phyloP scores from a whole-genome alignment of 2,888 invertebrate genomes.

The Hirtodrosophila duncani region DNA sequence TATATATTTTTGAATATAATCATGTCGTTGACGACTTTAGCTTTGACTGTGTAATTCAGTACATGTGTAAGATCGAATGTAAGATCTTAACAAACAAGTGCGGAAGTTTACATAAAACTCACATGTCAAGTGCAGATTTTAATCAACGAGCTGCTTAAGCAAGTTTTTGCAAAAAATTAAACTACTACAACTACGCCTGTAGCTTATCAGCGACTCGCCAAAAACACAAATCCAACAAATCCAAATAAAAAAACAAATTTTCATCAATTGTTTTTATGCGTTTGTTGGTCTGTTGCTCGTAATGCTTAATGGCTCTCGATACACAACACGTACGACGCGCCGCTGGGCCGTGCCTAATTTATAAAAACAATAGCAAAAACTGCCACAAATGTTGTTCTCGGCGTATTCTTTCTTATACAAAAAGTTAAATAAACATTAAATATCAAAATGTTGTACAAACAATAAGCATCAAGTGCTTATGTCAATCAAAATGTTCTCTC shows the following conservation, averaged over 20 bases:
- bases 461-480: slow-evolving; percentile 31
- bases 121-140: slow-evolving; percentile 1
- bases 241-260: slow-evolving; percentile 20
- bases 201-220: slow-evolving; percentile 36
- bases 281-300: slow-evolving; percentile 23
- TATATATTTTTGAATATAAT: too few relatives aligned
- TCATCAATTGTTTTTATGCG: slow-evolving; percentile 31
- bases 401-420: slow-evolving; percentile 32
- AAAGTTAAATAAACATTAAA: slow-evolving; percentile 54
- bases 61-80: too few relatives aligned
- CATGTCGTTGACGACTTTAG: too few relatives aligned
- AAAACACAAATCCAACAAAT: slow-evolving; percentile 21
- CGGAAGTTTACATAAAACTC: slow-evolving; percentile 10
- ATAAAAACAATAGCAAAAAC: slow-evolving; percentile 22
- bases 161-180: slow-evolving; percentile 10
- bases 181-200: slow-evolving; percentile 17
- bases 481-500: slow-evolving; percentile 25
- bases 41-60: too few relatives aligned
- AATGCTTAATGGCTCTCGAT: slow-evolving; percentile 29
- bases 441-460: slow-evolving; percentile 34
- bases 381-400: slow-evolving; percentile 18
- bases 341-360: slow-evolving; percentile 34
- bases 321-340: slow-evolving; percentile 44
- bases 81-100: too few relatives aligned
- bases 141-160: not conserved